A percentile compares a stretch with the other conserved stretches of the same genome.
These are phyloP conservation scores for Cirrhinus molitorella DNA, from an alignment of 2,797 vertebrate species.

Conservation along the genomic window DNA sequence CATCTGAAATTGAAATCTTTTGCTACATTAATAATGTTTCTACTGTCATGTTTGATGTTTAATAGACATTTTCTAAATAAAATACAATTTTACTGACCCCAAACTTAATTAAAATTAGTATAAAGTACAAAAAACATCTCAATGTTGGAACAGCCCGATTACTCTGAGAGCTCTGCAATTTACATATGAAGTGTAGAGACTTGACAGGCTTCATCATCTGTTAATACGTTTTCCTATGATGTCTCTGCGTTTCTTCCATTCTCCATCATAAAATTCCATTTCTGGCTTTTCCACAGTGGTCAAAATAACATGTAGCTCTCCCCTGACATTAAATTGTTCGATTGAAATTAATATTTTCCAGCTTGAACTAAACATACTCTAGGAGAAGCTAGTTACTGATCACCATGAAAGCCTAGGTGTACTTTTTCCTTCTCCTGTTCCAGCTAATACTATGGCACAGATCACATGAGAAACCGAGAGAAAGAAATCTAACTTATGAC, in stretches of 20 bases:
- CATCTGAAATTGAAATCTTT: not conserved
- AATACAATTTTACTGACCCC: not conserved
- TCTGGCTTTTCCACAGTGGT: not conserved
- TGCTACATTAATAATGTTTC: not conserved
- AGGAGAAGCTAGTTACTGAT: not conserved
- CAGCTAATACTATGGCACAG: not conserved
- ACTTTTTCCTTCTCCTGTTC: not conserved
- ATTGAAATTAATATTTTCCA: not conserved
- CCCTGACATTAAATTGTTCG: not conserved
- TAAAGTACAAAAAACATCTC: not conserved
- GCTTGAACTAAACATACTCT: not conserved
- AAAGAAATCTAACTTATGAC: slow-evolving; percentile 3
- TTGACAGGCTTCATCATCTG: not conserved
- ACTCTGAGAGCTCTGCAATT: not conserved
- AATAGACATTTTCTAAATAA: not conserved
- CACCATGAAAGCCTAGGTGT: not conserved
- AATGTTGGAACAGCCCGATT: not conserved
- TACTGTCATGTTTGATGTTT: not conserved
- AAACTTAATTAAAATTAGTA: not conserved
- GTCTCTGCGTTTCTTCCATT: slow-evolving; percentile 5
- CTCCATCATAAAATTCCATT: slow-evolving; percentile 1
- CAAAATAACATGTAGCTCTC: not conserved
- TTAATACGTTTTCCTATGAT: not conserved
- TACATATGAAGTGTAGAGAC: not conserved
- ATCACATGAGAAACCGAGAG: slow-evolving; percentile 6